These are phyloP conservation scores for Macropus fuliginosus DNA, from an alignment of 2,797 vertebrate species.

Conservation along the genomic window DNA sequence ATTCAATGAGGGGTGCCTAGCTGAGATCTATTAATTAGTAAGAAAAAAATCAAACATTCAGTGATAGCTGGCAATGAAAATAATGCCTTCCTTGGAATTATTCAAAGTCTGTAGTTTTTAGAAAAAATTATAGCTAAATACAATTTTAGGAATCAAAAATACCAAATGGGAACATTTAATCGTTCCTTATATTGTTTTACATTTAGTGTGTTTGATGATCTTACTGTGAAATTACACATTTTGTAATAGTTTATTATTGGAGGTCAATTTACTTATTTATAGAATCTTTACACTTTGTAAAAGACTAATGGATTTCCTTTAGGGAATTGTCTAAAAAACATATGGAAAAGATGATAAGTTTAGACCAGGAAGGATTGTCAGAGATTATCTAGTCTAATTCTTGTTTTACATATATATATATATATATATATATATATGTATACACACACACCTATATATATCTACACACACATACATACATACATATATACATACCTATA, in stretches of 20 bases:
- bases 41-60: background rate
- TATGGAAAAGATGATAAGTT: background rate
- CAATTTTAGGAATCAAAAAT: slow-evolving; percentile 6
- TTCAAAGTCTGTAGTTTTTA: slow-evolving; percentile 8
- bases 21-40: background rate
- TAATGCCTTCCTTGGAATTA: background rate
- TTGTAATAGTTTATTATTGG: background rate
- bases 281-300: background rate
- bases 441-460: too few relatives aligned
- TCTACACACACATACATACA: too few relatives aligned
- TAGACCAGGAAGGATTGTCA: background rate
- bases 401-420: background rate
- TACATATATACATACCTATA: too few relatives aligned
- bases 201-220: background rate
- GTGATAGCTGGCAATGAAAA: background rate
- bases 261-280: background rate
- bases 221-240: background rate
- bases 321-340: background rate
- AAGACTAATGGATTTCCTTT: background rate
- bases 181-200: background rate
- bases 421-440: too few relatives aligned
- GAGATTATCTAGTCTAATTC: background rate
- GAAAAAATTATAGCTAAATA: background rate
- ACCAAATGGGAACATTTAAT: background rate
- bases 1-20: background rate